A percentile compares a stretch with the other conserved stretches of the same genome.
These are phyloP conservation scores for Mastacembelus armatus DNA, from an alignment of 2,797 vertebrate genomes.

Conservation along the genomic window DNA sequence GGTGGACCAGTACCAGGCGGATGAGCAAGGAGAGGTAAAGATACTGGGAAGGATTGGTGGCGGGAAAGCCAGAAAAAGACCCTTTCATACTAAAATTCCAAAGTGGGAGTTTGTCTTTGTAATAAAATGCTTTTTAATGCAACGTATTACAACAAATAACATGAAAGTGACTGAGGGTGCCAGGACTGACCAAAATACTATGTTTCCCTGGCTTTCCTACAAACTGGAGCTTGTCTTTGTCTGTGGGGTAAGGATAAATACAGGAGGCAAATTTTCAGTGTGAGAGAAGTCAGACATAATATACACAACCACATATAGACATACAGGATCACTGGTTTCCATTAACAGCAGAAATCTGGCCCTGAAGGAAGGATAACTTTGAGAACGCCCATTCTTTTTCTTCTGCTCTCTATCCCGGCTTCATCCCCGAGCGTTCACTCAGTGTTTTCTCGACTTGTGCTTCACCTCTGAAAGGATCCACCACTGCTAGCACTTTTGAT, in stretches of 20 bases:
- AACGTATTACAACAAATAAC: background rate
- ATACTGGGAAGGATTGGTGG: no score
- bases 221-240: background rate
- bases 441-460: slow-evolving; percentile 31
- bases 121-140: slow-evolving; percentile 5
- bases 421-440: background rate
- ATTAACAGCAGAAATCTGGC: slow-evolving; percentile 19
- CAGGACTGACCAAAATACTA: no score
- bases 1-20: background rate
- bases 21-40: background rate
- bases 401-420: background rate
- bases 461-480: background rate
- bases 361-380: slow-evolving; percentile 7
- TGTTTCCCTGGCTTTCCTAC: background rate
- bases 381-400: background rate
- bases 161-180: slow-evolving; percentile 9
- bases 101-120: background rate
- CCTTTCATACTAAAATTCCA: slow-evolving; percentile 18
- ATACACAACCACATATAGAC: background rate
- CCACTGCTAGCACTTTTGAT: background rate
- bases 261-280: background rate
- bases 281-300: background rate
- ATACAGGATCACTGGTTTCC: slow-evolving; percentile 12
- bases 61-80: no score
- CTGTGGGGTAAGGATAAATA: background rate